Evolutionary conservation across 2,888 invertebrate genomes (phyloP).

Genomic region (Aporophyla nigra): DNA sequence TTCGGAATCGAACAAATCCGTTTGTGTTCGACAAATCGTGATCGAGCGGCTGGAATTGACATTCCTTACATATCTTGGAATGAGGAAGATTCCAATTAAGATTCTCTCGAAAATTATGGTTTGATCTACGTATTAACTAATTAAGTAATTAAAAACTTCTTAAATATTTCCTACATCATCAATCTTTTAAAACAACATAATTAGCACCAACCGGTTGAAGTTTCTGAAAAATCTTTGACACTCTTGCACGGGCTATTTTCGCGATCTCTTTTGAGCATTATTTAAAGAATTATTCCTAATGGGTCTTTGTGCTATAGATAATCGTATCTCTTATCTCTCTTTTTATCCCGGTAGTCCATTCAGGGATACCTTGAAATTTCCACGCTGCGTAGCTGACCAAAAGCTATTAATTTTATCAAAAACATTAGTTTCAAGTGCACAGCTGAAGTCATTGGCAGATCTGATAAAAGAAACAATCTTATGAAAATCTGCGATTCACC

Average conservation of each 20-base stretch:
- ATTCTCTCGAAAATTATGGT: background rate
- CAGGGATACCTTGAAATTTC: too few relatives aligned
- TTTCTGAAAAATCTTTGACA: constrained; percentile 31
- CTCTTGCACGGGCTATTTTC: background rate
- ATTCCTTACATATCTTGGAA: constrained; percentile 13
- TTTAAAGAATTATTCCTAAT: background rate
- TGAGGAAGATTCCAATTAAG: constrained; percentile 1
- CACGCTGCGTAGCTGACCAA: too few relatives aligned
- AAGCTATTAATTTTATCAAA: too few relatives aligned
- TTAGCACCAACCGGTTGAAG: background rate
- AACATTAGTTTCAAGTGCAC: background rate
- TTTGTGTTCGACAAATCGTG: constrained; percentile 27
- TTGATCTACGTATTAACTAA: background rate
- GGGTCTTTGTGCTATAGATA: background rate
- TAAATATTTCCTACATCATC: constrained; percentile 15
- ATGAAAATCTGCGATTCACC: constrained; percentile 10
- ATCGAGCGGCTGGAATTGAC: constrained; percentile 12
- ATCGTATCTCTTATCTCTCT: too few relatives aligned
- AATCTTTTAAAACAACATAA: background rate
- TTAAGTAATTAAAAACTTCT: background rate
- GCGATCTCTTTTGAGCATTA: background rate
- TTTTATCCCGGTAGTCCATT: too few relatives aligned
- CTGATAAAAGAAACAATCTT: background rate
- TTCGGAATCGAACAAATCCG: constrained; percentile 35
- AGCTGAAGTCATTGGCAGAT: background rate